Evolutionary conservation across 2,888 invertebrate genomes (phyloP).

Genomic region (Carcina quercana): DNA sequence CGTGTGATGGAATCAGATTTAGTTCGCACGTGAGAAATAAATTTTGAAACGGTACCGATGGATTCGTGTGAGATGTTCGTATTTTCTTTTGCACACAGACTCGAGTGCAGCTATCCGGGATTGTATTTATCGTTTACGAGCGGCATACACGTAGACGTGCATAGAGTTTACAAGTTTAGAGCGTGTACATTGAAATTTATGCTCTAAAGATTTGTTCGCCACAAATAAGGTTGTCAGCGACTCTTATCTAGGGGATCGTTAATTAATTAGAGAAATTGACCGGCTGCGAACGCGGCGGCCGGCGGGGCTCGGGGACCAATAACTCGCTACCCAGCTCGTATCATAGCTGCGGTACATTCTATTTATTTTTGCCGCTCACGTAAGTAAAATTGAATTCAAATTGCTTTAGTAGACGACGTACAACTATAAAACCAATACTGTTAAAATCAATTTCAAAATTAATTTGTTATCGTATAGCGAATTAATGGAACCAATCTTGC

Average conservation of each 20-base stretch:
- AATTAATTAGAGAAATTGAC: constrained; percentile 75
- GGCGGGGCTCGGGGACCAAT: constrained; percentile 66
- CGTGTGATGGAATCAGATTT: constrained; percentile 34
- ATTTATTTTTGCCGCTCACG: constrained; percentile 72
- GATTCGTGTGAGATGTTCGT: constrained; percentile 19
- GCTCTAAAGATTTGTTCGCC: constrained; percentile 71
- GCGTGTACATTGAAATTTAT: constrained; percentile 70
- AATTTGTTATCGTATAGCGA: too few relatives aligned
- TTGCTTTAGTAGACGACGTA: constrained; percentile 40
- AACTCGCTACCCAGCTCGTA: constrained; percentile 71
- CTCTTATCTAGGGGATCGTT: constrained; percentile 71
- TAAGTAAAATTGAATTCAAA: constrained; percentile 68
- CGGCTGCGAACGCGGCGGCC: too few relatives aligned
- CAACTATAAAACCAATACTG: too few relatives aligned
- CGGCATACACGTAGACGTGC: constrained; percentile 49
- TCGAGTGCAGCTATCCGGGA: constrained; percentile 14
- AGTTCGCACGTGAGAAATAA: constrained; percentile 29
- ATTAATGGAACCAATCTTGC: too few relatives aligned
- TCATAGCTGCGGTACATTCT: constrained; percentile 65
- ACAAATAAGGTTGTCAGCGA: constrained; percentile 74
- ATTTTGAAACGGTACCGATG: constrained; percentile 19
- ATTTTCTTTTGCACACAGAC: constrained; percentile 18
- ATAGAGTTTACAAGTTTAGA: constrained; percentile 67
- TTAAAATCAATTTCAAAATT: too few relatives aligned
- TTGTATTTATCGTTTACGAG: constrained; percentile 44